phyloP scores from a whole-genome alignment of 2,113 vertebrate species.

The Malurus alboscapulatus region DNA sequence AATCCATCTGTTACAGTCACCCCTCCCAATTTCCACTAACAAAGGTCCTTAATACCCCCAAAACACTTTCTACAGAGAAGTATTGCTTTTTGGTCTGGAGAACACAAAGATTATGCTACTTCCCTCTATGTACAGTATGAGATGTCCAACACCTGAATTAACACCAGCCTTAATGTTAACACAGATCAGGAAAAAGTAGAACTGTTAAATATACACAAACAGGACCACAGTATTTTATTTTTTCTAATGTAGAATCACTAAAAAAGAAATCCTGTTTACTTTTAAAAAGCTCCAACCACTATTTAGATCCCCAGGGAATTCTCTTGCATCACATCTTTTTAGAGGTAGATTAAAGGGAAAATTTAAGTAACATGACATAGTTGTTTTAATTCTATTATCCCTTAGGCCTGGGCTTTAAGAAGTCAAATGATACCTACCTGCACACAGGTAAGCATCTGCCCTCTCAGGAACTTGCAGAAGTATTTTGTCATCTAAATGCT shows the following conservation, averaged over 20 bases:
- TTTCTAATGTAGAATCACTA: not conserved
- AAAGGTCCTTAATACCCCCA: not conserved
- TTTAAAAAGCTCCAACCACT: not conserved
- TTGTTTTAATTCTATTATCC: slow-evolving; percentile 31
- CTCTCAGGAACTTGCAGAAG: not conserved
- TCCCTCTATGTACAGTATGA: not conserved
- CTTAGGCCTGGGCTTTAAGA: slow-evolving; percentile 29
- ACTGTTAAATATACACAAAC: not conserved
- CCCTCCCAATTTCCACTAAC: not conserved
- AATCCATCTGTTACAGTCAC: not conserved
- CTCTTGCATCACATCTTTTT: not conserved
- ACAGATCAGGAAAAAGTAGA: not conserved
- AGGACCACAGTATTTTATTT: not conserved
- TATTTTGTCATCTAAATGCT: not conserved
- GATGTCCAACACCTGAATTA: not conserved
- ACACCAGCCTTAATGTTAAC: not conserved
- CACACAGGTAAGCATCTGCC: slow-evolving; percentile 5
- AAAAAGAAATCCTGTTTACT: not conserved
- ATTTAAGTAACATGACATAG: not conserved
- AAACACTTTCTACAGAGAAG: not conserved
- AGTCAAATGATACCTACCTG: not conserved
- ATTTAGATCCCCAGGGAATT: slow-evolving; percentile 6
- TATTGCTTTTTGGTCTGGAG: not conserved
- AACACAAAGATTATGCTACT: not conserved
- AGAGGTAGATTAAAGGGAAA: not conserved